Evolutionary conservation across 2,797 vertebrate species (phyloP).

Genomic region (Enteromius anoplus): DNA sequence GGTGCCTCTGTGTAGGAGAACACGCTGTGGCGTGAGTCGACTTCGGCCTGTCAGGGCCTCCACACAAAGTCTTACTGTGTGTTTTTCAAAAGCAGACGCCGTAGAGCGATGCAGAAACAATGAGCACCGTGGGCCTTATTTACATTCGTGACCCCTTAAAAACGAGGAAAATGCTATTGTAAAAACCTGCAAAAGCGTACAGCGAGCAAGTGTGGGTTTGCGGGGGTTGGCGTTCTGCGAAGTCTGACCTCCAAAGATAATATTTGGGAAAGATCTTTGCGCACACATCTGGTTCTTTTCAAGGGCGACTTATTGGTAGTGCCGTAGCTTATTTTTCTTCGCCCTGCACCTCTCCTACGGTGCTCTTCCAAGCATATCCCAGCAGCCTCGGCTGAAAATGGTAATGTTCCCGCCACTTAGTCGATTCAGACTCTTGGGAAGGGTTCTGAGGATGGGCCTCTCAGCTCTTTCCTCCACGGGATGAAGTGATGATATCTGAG

Average conservation of each 20-base stretch:
- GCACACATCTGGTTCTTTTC: conserved; percentile 66
- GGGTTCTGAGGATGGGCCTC: conserved; percentile 24
- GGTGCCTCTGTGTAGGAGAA: conserved; percentile 46
- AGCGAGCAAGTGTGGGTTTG: conserved; percentile 5
- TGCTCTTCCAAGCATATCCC: conserved; percentile 17
- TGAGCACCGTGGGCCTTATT: background rate
- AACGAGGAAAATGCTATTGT: background rate
- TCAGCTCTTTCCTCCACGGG: conserved; percentile 14
- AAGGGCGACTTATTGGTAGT: conserved; percentile 64
- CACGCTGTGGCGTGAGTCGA: background rate
- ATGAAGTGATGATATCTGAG: conserved; percentile 45
- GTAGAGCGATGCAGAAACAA: conserved; percentile 17
- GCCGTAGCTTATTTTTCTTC: conserved; percentile 59
- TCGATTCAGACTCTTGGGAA: conserved; percentile 32
- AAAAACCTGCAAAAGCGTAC: background rate
- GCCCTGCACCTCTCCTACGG: conserved; percentile 47
- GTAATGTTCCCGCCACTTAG: conserved; percentile 42
- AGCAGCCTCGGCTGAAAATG: conserved; percentile 24
- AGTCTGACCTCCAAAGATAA: conserved; percentile 53
- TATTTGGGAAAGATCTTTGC: conserved; percentile 55
- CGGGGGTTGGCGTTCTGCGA: background rate
- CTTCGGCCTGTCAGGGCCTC: background rate
- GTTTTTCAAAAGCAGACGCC: conserved; percentile 14
- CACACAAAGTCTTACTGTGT: conserved; percentile 44
- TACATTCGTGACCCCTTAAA: background rate